Base-by-base conservation (phyloP, 2,888 invertebrate species). In the Mesorhabditis sp. region DNA sequence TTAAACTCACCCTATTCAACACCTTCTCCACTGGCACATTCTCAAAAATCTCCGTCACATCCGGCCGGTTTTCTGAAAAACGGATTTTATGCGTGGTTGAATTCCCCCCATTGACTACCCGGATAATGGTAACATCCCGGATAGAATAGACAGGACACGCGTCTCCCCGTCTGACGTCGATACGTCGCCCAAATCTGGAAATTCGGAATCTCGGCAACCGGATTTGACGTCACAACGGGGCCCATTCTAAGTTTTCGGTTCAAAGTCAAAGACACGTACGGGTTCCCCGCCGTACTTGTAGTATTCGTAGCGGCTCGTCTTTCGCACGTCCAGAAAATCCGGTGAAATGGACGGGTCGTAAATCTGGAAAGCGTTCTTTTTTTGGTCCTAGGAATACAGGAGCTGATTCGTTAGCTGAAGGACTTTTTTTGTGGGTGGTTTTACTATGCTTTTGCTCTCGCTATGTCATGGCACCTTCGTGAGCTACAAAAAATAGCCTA, bases 181-280 rank as follows among this genome's bases (percentile, higher is more conserved):
- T 78, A 79, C 4, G 76, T 74, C 45, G 78, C 78, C 83, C 83
- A 83, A 50, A 83, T 83, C 81, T 82, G 64, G 43, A 72, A 72
- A 69, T 58, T 45, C 66, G 41, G n/a, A 13, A 7, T 41, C 7
- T 44, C 62, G 10, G 45, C 7, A 62, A 4, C 13, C 5, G 13
- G 6, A 28, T 5, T 67, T 62, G 7, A 4, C 6, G 7, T 28
- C 28, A 28, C 28, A 28, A 28, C 28, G 28, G 28, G 28, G 28
- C 28, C 28, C 28, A 28, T 28, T 28, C 28, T 28, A 28, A 28
- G 28, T 28, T 28, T 28, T 28, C 28, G 28, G 28, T 28, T 28
- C 28, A 28, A 28, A 28, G 28, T 28, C 28, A n/a, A 50, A 50
- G 7, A 62, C 50, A 70, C 76, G 70, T 43, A 83, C 82, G 7